Evolutionary conservation across 2,113 vertebrate species (phyloP), one percentile per base, ranked within the genome.

Genomic region (Cavia porcellus): DNA sequence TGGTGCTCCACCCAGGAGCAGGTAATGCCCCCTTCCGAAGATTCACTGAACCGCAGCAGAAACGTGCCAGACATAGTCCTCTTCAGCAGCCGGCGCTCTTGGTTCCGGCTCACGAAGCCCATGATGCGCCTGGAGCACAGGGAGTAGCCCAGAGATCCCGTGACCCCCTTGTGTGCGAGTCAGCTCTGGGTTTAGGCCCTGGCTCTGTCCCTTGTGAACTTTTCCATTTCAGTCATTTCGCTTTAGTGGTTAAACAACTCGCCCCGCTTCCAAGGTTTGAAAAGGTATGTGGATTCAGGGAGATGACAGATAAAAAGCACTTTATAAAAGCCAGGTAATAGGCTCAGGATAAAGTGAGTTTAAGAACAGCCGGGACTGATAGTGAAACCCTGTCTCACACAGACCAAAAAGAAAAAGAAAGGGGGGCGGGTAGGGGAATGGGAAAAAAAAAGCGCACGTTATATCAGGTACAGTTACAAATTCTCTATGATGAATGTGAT

Each of bases 11-110:
- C 99, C 99, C 99, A 99, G 25, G 99, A 99, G 98, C 99, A 99
- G 59, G 99, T 99, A 96, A 99, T 99, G 95, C 99, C 98, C 59
- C 99, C 98, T 84, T 99, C 96, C 47, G 62, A 94, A 20, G 99
- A 99, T 98, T 99, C 99, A 28, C 99, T 99, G 98, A 99, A 99
- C 32, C 99, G 99, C 86, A 99, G 97, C 59, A 99, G 98, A 95
- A 99, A 99, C 0, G 99, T 99, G 30, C 99, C 99, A 0, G 98
- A 96, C 42, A 97, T 70, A 90, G 98, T 99, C 75, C 97, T 98
- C 98, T 99, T 99, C 83, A 99, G 98, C 94, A 99, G 98, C 12
- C 95, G 90, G 84, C 98, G 99, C 97, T 99, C 99, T 79, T 98
- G 99, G 57, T 95, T 99, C 80, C 98, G 99, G 98, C 98, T 99